Evolutionary conservation across 2,797 vertebrate species (phyloP).

Genomic region (Tadarida brasiliensis): DNA sequence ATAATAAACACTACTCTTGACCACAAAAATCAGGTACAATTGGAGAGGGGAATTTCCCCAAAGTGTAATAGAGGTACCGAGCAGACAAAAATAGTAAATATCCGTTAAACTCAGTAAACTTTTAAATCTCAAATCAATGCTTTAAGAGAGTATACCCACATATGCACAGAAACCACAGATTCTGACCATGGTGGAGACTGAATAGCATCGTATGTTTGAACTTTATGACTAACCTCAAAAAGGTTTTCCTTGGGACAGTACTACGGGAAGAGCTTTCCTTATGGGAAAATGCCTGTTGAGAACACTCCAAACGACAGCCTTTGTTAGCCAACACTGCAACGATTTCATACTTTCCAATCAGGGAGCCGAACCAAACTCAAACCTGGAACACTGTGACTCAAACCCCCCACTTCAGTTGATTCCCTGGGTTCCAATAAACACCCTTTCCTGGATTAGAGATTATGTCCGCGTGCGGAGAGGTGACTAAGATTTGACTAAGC

Average conservation of each 20-base stretch:
- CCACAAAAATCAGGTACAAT: background rate
- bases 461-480: conserved; percentile 30
- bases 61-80: background rate
- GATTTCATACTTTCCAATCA: conserved; percentile 35
- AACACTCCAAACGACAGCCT: background rate
- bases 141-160: background rate
- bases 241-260: background rate
- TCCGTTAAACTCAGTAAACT: background rate
- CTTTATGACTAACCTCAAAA: background rate
- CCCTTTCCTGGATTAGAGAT: background rate
- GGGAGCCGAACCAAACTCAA: conserved; percentile 22
- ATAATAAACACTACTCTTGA: background rate
- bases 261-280: background rate
- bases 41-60: background rate
- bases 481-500: conserved; percentile 70
- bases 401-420: conserved; percentile 47
- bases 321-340: background rate
- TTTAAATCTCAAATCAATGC: background rate
- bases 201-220: background rate
- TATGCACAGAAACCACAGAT: background rate
- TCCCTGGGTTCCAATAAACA: background rate
- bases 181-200: background rate
- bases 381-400: conserved; percentile 27
- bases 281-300: background rate
- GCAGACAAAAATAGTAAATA: background rate